phyloP scores from a whole-genome alignment of 2,797 vertebrate genomes.

The Xyrichtys novacula region DNA sequence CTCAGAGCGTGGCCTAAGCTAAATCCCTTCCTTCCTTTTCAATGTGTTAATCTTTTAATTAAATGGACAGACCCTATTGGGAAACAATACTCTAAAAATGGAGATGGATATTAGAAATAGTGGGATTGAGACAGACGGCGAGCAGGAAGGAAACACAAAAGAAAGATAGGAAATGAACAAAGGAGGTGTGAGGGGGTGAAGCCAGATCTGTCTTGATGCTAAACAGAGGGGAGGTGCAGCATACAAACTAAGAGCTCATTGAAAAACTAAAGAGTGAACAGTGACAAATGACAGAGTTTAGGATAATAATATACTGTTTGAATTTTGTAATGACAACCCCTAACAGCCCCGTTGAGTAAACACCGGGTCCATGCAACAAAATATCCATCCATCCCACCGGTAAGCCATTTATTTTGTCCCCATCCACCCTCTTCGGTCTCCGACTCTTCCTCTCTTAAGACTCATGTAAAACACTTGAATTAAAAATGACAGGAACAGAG shows the following conservation, averaged over 20 bases:
- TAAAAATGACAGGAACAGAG: constrained; percentile 51
- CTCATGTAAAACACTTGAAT: constrained; percentile 44
- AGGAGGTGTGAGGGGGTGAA: constrained; percentile 32
- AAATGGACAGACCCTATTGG: constrained; percentile 61
- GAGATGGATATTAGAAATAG: constrained; percentile 49
- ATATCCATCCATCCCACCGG: constrained; percentile 12
- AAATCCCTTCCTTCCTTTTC: constrained; percentile 74
- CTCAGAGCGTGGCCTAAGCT: constrained; percentile 51
- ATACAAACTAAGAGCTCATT: constrained; percentile 23
- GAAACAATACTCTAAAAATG: constrained; percentile 58
- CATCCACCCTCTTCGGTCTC: constrained; percentile 23
- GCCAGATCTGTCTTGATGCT: constrained; percentile 22
- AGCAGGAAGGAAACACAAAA: background rate
- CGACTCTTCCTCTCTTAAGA: constrained; percentile 39
- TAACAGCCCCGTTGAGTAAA: constrained; percentile 25
- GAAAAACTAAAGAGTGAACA: constrained; percentile 12
- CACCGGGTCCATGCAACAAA: constrained; percentile 29
- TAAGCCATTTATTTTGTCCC: background rate
- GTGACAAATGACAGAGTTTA: constrained; percentile 17
- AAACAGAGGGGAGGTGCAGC: constrained; percentile 21
- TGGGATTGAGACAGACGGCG: constrained; percentile 16
- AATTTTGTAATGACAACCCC: constrained; percentile 36
- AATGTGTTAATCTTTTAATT: constrained; percentile 79
- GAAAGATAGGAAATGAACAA: constrained; percentile 37
- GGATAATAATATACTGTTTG: constrained; percentile 8